Percentiles rank a stretch among this genome's conserved stretches.
These are phyloP conservation scores for Labeo rohita DNA, from an alignment of 2,113 vertebrate species.

Conservation along the genomic window DNA sequence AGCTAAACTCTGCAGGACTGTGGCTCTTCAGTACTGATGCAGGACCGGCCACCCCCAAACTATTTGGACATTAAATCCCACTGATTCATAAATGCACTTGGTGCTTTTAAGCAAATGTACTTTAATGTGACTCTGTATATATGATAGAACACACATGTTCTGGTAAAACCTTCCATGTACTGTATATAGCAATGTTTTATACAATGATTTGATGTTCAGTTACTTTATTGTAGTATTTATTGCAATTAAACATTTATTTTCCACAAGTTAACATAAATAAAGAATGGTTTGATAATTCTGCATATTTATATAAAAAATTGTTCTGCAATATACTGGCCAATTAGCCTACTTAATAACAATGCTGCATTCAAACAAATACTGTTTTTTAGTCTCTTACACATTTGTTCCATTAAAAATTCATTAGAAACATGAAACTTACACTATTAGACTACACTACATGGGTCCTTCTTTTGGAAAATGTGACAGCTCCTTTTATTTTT, in stretches of 20 bases:
- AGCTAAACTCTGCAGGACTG: too few relatives aligned
- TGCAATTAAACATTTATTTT: background rate
- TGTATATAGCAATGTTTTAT: background rate
- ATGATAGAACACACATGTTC: background rate
- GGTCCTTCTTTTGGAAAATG: too few relatives aligned
- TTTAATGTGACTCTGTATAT: conserved; percentile 6
- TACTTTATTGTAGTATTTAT: conserved; percentile 25
- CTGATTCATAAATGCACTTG: background rate
- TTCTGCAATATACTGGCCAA: background rate
- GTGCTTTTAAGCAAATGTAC: conserved; percentile 22
- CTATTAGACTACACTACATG: background rate
- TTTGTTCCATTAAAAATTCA: background rate
- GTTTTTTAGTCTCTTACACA: background rate
- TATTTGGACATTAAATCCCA: background rate
- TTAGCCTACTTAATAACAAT: background rate
- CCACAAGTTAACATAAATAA: background rate
- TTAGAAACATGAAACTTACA: background rate
- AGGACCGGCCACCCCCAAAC: too few relatives aligned
- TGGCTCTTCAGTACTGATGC: too few relatives aligned
- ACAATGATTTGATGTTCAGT: background rate
- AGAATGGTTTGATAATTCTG: background rate
- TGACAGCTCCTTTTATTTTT: background rate
- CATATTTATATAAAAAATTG: background rate
- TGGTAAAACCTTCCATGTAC: background rate
- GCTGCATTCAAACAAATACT: background rate